Evolutionary conservation across 2,113 vertebrate species (phyloP), one percentile per base, ranked within the genome.

Genomic region (Sprattus sprattus): DNA sequence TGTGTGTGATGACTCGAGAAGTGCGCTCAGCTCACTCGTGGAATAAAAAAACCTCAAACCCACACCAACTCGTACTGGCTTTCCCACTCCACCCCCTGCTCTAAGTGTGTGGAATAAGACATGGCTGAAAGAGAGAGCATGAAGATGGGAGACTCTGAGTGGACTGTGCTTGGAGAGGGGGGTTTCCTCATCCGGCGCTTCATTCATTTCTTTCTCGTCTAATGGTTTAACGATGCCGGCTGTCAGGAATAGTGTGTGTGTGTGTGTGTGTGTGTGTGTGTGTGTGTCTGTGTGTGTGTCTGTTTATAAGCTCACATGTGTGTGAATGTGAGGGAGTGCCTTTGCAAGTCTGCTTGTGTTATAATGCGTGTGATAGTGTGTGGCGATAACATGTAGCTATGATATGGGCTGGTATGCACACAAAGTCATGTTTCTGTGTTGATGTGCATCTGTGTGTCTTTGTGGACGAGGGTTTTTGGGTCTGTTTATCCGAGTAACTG

Each of bases 341-440:
- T 71, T 57, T n/a, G 84, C 86, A 85, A 32, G 15, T 60, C 83
- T 85, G 87, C 85, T 44, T 82, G 82, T 86, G 83, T 88, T 82
- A 86, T 83, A 45, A 15, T 52, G 82, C 3, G 46, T 28, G 82
- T 15, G 46, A 28, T n/a, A 64, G 39, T 46, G 80, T 47, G 54
- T 67, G 39, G 47, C 11, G 1, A 49, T 49, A 11, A 49, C 3
- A 49, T 49, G 11, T 9, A 49, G 6, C 32, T 39, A 39, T 39
- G 39, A 39, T 39, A 39, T 39, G 39, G 39, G 39, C 39, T 39
- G 39, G 39, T 39, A 39, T 39, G 39, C 39, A 39, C 39, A 39
- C 39, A 39, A 39, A 39, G 39, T 39, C 39, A 39, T 39, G 39
- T 39, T 39, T 39, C 39, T 39, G 44, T 39, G 49, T 60, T 25